Base-by-base conservation (phyloP, 2,888 invertebrate genomes). In the Pseudococcus longispinus region DNA sequence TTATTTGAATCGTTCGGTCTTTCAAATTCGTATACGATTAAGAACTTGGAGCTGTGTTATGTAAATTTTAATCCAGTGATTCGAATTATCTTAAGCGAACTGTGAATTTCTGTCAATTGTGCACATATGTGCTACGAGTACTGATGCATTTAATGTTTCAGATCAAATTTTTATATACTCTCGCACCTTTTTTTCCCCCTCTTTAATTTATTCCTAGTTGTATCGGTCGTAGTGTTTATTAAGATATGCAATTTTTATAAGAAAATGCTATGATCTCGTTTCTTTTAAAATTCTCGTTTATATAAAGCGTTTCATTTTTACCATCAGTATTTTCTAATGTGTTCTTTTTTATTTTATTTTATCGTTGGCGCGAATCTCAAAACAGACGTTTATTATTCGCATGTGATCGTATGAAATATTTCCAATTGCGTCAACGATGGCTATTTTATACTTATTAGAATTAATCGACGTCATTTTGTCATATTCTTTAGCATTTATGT, bases 1-100 rank as follows among this genome's bases (percentile, higher is more conserved):
- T 89, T 84, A 89, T 89, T 83, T 89, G 51, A 87, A 18, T 65
- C 15, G 23, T 18, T 20, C 18, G 11, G 29, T 83, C 83, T 44
- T 26, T 83, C 46, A 23, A 26, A 15, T 9, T 11, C 13, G 44
- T 46, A 46, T 46, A 65, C 32, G 77, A 23, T 82, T 32, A 20
- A 18, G 42, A 82, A 23, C 32, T 32, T 80, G 37, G 82, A 3
- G 44, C 44, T 42, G 82, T 82, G 32, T 20, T 80, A n/a, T 51
- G n/a, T 51, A 51, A 18, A 2, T 51, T 51, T 51, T 51, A n/a
- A 51, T 51, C n/a, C 4, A n/a, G n/a, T 60, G 60, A 23, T 60
- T 60, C 6, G n/a, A 55, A 55, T 6, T 55, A 55, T 55, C 15
- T 55, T 55, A 55, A 55, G 55, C 8, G 18, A 23, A 20, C 13